These are phyloP conservation scores for Chrysodeixis includens DNA, from an alignment of 2,888 invertebrate genomes.

Conservation along the genomic window DNA sequence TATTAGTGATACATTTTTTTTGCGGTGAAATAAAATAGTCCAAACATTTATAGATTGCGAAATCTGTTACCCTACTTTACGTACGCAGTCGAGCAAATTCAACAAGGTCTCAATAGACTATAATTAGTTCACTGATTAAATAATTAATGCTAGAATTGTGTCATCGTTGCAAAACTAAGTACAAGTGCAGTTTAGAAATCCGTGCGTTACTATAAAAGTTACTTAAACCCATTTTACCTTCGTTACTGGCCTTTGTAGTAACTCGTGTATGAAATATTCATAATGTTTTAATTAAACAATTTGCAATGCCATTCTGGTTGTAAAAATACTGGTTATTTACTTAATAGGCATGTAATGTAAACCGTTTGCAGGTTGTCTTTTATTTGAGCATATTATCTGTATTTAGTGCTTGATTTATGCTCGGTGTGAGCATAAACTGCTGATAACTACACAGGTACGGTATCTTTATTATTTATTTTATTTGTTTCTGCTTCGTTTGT, in stretches of 20 bases:
- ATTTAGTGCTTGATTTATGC: slow-evolving; percentile 51
- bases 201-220: slow-evolving; percentile 53
- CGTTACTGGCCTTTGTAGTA: slow-evolving; percentile 74
- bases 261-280: slow-evolving; percentile 78
- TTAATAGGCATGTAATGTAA: slow-evolving; percentile 43
- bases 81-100: slow-evolving; percentile 45
- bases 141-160: slow-evolving; percentile 57
- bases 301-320: slow-evolving; percentile 72
- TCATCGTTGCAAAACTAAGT: slow-evolving; percentile 57
- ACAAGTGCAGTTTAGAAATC: slow-evolving; percentile 59
- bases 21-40: background rate
- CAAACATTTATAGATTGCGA: slow-evolving; percentile 47
- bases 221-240: slow-evolving; percentile 69
- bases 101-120: slow-evolving; percentile 57
- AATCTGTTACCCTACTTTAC: slow-evolving; percentile 47
- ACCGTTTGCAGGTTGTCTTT: slow-evolving; percentile 41
- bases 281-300: slow-evolving; percentile 73
- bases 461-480: slow-evolving; percentile 38
- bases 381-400: slow-evolving; percentile 33
- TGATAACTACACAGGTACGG: slow-evolving; percentile 24
- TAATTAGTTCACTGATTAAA: slow-evolving; percentile 60
- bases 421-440: slow-evolving; percentile 40
- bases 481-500: slow-evolving; percentile 9
- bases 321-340: slow-evolving; percentile 52
- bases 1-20: background rate